A percentile compares a stretch with the other conserved stretches of the same genome.
Evolutionary conservation across 2,888 invertebrate genomes (phyloP).

Genomic region (Plebejus argus): DNA sequence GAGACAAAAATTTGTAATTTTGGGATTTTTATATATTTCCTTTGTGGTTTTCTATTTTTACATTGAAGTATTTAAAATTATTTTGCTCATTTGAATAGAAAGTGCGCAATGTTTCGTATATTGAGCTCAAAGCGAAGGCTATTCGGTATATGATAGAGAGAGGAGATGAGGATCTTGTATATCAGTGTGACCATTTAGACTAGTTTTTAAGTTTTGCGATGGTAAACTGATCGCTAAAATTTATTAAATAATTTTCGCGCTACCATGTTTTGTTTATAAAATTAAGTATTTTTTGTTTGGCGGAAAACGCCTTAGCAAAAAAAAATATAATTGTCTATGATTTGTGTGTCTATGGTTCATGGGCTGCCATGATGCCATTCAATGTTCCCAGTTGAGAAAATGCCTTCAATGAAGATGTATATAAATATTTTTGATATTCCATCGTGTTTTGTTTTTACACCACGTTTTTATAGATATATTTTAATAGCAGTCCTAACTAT

Average conservation of each 20-base stretch:
- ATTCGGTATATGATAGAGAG: background rate
- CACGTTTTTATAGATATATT: background rate
- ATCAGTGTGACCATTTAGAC: background rate
- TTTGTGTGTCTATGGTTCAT: background rate
- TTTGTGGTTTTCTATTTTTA: background rate
- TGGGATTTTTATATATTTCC: background rate
- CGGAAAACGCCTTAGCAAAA: background rate
- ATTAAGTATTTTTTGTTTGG: background rate
- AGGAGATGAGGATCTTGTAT: background rate
- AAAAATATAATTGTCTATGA: background rate
- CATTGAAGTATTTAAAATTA: background rate
- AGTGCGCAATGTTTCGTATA: background rate
- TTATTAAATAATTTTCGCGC: background rate
- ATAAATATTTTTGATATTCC: constrained; percentile 32
- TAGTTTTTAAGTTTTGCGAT: background rate
- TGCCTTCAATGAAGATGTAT: constrained; percentile 38
- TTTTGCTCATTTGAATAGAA: background rate
- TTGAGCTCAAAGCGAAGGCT: background rate
- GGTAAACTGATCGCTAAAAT: background rate
- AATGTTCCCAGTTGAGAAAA: constrained; percentile 17
- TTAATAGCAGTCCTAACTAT: too few relatives aligned
- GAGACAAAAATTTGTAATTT: background rate
- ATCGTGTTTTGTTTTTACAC: background rate
- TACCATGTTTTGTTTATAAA: background rate
- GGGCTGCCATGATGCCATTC: background rate